These are phyloP conservation scores for Eledone cirrhosa DNA, from an alignment of 2,888 invertebrate species.

Conservation along the genomic window DNA sequence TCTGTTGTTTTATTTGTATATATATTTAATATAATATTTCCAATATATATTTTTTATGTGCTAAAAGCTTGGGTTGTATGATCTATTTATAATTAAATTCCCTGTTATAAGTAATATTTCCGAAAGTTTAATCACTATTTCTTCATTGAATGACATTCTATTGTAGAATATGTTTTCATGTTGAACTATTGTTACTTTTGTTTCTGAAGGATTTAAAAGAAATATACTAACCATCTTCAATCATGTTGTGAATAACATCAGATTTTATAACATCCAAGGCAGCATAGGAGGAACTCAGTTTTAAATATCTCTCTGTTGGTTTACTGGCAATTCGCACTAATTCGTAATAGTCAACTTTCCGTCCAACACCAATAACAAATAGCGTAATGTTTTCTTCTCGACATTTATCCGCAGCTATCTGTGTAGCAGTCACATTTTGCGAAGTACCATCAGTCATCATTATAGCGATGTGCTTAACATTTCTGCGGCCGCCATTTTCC, in stretches of 20 bases:
- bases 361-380: slow-evolving; percentile 21
- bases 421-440: slow-evolving; percentile 7
- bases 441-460: slow-evolving; percentile 18
- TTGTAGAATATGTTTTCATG: no score
- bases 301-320: not conserved
- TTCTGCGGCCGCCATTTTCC: not conserved
- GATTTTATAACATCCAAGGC: not conserved
- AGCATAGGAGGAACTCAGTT: not conserved
- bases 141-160: no score
- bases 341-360: slow-evolving; percentile 11
- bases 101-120: no score
- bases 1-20: no score
- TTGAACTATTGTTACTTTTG: no score
- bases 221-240: no score
- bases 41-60: no score
- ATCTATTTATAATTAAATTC: no score
- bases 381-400: not conserved
- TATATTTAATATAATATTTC: no score
- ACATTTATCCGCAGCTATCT: not conserved
- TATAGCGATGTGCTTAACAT: not conserved
- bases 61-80: no score
- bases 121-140: no score
- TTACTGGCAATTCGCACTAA: not conserved
- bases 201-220: no score
- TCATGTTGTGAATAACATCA: not conserved